phyloP scores from a whole-genome alignment of 2,113 vertebrate genomes.

The Corythaixoides concolor region DNA sequence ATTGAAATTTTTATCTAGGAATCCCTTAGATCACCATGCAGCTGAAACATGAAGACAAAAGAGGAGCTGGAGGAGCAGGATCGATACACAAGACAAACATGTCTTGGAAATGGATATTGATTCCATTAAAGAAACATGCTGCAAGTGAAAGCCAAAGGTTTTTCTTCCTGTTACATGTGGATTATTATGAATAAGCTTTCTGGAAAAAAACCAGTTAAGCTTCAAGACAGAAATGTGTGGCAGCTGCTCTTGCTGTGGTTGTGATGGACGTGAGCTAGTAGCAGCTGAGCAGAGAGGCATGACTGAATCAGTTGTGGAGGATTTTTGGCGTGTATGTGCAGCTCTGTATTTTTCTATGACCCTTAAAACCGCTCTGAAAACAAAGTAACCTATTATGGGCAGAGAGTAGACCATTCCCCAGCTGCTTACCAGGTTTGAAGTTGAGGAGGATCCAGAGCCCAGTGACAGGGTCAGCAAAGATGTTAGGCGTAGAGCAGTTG shows the following conservation, averaged over 20 bases:
- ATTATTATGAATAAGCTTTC: neutral
- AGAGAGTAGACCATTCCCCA: neutral
- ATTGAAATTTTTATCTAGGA: neutral
- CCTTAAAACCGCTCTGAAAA: neutral
- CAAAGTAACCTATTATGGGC: neutral
- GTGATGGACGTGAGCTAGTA: neutral
- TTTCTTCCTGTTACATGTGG: neutral
- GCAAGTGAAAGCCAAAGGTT: neutral
- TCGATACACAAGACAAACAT: neutral
- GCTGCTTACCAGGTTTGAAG: neutral
- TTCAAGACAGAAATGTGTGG: neutral
- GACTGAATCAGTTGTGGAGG: neutral
- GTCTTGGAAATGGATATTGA: neutral
- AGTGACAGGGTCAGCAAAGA: neutral
- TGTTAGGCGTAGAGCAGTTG: neutral
- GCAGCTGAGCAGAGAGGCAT: neutral
- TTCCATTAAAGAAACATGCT: neutral
- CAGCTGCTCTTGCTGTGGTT: neutral
- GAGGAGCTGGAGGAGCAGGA: neutral
- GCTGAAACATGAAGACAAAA: neutral
- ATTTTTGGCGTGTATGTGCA: neutral
- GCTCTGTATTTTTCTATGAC: neutral
- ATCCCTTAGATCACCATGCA: neutral
- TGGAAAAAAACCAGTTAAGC: neutral
- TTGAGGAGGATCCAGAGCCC: neutral